A percentile compares a stretch with the other conserved stretches of the same genome.
These are phyloP conservation scores for Channa maculata DNA, from an alignment of 2,113 vertebrate species.

Conservation along the genomic window DNA sequence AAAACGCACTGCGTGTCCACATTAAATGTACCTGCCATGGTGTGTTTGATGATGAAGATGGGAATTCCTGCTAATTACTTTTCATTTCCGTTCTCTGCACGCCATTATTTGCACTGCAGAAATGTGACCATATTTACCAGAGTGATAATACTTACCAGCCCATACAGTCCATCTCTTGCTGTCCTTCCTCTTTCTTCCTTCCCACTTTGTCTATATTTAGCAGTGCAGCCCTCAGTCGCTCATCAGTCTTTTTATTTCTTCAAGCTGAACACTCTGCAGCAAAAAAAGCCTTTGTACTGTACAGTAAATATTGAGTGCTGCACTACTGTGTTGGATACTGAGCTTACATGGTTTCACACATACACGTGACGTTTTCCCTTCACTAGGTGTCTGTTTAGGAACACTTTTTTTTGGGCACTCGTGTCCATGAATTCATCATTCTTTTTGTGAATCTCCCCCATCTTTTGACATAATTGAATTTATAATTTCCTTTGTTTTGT, in stretches of 20 bases:
- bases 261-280: conserved; percentile 31
- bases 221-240: conserved; percentile 40
- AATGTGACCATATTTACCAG: conserved; percentile 46
- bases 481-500: conserved; percentile 4
- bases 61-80: conserved; percentile 43
- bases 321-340: conserved; percentile 12
- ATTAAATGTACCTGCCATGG: neutral
- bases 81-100: conserved; percentile 10
- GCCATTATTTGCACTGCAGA: conserved; percentile 31
- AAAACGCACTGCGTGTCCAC: too few species aligned
- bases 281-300: conserved; percentile 6
- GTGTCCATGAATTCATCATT: conserved; percentile 23
- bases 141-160: conserved; percentile 33
- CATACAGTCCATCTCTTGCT: neutral
- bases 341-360: conserved; percentile 9
- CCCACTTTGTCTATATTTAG: conserved; percentile 74
- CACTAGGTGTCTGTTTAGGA: neutral
- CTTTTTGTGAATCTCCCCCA: neutral
- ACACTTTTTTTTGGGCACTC: neutral
- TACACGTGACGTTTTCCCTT: conserved; percentile 10
- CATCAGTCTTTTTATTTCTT: conserved; percentile 43
- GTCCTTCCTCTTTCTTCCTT: conserved; percentile 32
- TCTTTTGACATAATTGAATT: conserved; percentile 39
- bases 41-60: conserved; percentile 3
- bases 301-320: conserved; percentile 45